Percentiles rank a stretch among this genome's conserved stretches.
Evolutionary conservation across 37 sponge, comb jelly and placozoan genomes (phyloP).

Genomic region (Bolinopsis microptera): DNA sequence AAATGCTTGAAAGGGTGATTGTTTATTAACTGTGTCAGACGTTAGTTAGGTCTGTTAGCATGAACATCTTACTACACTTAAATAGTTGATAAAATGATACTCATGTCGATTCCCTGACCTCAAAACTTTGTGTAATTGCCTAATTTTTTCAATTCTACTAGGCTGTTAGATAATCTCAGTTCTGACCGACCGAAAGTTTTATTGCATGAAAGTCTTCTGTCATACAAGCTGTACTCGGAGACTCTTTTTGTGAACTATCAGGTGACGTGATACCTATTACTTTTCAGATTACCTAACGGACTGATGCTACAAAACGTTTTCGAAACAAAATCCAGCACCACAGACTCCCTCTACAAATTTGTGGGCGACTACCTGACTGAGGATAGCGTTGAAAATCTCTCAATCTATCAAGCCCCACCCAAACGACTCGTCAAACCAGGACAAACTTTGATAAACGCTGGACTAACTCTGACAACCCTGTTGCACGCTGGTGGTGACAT

Average conservation of each 20-base stretch:
- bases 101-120: no score
- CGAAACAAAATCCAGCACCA: neutral
- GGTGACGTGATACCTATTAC: neutral
- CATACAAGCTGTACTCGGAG: neutral
- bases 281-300: slow-evolving; percentile 40
- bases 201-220: neutral
- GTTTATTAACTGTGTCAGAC: neutral
- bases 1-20: neutral
- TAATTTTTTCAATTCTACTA: no score
- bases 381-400: neutral
- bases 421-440: neutral
- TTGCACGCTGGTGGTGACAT: slow-evolving; percentile 38
- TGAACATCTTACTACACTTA: no score
- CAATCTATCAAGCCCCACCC: neutral
- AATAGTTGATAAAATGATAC: no score
- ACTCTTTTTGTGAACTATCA: no score
- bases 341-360: slow-evolving; percentile 50
- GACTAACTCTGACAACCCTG: neutral
- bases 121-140: no score
- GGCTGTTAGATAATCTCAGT: no score
- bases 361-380: neutral
- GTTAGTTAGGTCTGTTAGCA: no score
- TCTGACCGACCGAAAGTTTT: neutral
- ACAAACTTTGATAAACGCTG: neutral
- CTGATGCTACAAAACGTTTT: slow-evolving; percentile 36